Percentiles rank a stretch among this genome's conserved stretches.
phyloP scores from a whole-genome alignment of 1,140 invertebrate species.

The Batillaria attramentaria region DNA sequence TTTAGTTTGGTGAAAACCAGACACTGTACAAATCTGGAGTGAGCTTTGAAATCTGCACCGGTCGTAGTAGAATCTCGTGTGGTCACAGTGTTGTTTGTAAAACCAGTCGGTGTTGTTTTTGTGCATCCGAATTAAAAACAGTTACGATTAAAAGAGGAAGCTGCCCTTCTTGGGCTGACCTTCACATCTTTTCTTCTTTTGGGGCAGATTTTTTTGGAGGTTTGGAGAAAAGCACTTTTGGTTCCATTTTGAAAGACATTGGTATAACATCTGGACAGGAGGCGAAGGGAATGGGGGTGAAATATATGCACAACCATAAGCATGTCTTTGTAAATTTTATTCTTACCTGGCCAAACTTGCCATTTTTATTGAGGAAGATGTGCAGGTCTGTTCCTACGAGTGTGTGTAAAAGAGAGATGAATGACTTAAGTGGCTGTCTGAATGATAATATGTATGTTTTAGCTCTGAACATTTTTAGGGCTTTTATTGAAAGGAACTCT shows the following conservation, averaged over 20 bases:
- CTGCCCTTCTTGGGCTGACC: too few species aligned
- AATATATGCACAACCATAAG: too few species aligned
- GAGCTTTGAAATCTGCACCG: too few species aligned
- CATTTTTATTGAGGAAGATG: neutral
- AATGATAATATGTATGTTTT: neutral
- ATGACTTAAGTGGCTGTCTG: neutral
- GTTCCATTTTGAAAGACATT: too few species aligned
- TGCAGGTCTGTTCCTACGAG: slow-evolving; percentile 1
- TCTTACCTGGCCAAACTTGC: slow-evolving; percentile 28
- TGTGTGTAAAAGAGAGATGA: neutral
- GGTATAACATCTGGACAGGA: too few species aligned
- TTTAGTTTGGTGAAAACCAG: neutral
- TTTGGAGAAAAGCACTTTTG: too few species aligned
- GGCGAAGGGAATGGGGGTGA: too few species aligned
- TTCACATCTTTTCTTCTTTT: too few species aligned
- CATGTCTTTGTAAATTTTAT: slow-evolving; percentile 1
- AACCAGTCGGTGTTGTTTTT: neutral
- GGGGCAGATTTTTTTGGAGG: neutral
- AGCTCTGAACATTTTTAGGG: neutral
- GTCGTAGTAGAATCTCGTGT: too few species aligned
- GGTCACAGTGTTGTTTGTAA: too few species aligned
- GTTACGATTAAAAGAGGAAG: neutral
- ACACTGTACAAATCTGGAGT: too few species aligned
- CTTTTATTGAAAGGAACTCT: neutral
- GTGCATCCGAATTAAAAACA: neutral